A percentile compares a stretch with the other conserved stretches of the same genome.
These are phyloP conservation scores for Sinotaia quadrata DNA, from an alignment of 2,888 invertebrate species.

Conservation along the genomic window DNA sequence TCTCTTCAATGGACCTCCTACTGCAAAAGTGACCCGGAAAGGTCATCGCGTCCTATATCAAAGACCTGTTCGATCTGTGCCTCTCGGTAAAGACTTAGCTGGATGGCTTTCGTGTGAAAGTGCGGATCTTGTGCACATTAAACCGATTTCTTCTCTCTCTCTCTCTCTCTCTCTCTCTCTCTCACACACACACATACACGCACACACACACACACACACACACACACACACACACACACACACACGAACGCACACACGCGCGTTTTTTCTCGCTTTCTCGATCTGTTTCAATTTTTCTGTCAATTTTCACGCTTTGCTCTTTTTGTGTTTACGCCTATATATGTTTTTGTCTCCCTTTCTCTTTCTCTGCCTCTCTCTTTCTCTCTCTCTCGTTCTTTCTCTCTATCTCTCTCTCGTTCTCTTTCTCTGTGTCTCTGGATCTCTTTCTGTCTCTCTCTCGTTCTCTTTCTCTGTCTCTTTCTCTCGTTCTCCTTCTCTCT, in stretches of 20 bases:
- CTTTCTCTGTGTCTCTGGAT: not conserved
- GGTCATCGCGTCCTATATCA: too few species aligned
- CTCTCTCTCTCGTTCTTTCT: not conserved
- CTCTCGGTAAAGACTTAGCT: not conserved
- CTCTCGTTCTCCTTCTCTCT: too few species aligned
- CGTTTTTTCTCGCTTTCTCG: not conserved
- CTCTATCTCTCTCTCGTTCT: not conserved
- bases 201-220: not conserved
- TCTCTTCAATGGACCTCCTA: not conserved
- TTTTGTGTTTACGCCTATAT: not conserved
- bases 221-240: not conserved
- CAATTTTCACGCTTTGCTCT: not conserved
- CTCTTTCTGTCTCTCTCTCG: not conserved
- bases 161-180: not conserved
- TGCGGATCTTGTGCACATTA: not conserved
- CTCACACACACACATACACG: not conserved
- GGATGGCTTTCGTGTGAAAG: not conserved
- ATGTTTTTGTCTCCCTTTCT: not conserved
- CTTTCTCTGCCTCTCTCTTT: not conserved
- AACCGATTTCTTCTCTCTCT: not conserved
- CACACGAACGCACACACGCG: not conserved
- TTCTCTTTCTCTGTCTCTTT: too few species aligned
- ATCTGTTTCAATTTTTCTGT: not conserved
- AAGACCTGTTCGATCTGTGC: too few species aligned
- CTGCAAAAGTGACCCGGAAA: not conserved